Evolutionary conservation across 2,113 vertebrate genomes (phyloP).

Genomic region (Laticauda colubrina): DNA sequence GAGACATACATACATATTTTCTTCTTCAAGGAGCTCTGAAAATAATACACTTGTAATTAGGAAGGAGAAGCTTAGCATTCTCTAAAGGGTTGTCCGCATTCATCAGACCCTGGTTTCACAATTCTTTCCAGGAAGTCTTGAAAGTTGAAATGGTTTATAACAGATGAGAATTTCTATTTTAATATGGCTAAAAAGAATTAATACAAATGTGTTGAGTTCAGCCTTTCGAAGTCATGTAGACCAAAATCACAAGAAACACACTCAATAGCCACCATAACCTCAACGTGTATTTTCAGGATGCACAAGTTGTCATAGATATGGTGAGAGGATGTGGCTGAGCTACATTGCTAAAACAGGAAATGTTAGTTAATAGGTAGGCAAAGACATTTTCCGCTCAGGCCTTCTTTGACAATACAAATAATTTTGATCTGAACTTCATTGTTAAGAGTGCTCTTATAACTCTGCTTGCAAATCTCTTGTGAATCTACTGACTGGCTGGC

Average conservation of each 20-base stretch:
- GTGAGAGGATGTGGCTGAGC: constrained; percentile 44
- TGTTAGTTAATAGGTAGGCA: constrained; percentile 3
- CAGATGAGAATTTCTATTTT: not conserved
- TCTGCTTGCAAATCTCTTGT: not conserved
- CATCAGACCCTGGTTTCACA: not conserved
- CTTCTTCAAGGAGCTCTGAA: not conserved
- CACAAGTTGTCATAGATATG: constrained; percentile 31
- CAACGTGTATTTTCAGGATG: not conserved
- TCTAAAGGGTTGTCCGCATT: not conserved
- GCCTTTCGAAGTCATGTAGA: not conserved
- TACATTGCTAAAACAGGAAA: constrained; percentile 23
- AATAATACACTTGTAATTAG: not conserved
- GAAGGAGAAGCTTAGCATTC: not conserved
- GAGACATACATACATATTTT: not conserved
- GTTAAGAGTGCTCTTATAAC: not conserved
- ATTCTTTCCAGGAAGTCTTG: not conserved
- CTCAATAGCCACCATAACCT: constrained; percentile 1
- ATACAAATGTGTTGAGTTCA: not conserved
- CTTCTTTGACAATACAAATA: not conserved
- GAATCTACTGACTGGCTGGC: not conserved
- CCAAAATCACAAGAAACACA: not conserved
- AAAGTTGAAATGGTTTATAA: not conserved
- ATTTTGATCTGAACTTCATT: not conserved
- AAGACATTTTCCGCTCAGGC: not conserved
- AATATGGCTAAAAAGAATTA: not conserved